Percentiles rank a stretch among this genome's conserved stretches.
Conservation (phyloP, 2,797 vertebrate genomes). For the Microctenopoma lineatum region DNA sequence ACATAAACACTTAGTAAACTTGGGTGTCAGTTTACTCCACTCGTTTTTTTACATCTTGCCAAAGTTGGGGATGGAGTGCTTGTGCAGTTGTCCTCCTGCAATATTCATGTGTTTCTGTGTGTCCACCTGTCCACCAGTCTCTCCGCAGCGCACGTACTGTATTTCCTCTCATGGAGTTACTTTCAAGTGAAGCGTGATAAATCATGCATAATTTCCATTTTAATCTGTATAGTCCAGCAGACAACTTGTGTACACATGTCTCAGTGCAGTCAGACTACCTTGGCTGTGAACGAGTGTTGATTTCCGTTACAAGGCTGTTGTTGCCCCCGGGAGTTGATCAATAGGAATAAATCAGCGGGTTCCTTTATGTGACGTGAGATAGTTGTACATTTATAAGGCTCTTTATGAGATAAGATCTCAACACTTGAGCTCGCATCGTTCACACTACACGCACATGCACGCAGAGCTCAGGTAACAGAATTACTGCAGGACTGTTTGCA, state of each 20-base stretch:
- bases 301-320: constrained; percentile 83
- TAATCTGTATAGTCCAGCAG: constrained; percentile 62
- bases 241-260: constrained; percentile 57
- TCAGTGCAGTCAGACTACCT: constrained; percentile 65
- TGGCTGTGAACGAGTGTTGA: constrained; percentile 77
- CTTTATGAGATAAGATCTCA: constrained; percentile 85
- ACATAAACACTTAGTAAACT: constrained; percentile 74
- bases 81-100: constrained; percentile 54
- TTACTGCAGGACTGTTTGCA: constrained; percentile 40
- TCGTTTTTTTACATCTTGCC: constrained; percentile 64
- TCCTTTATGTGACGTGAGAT: constrained; percentile 83
- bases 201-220: constrained; percentile 77
- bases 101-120: constrained; percentile 69
- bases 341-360: constrained; percentile 84
- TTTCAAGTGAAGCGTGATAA: constrained; percentile 72
- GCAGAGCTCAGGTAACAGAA: constrained; percentile 45
- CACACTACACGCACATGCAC: constrained; percentile 60
- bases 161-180: constrained; percentile 60
- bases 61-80: constrained; percentile 67
- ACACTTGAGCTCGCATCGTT: constrained; percentile 80
- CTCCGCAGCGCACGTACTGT: constrained; percentile 13
- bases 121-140: constrained; percentile 63
- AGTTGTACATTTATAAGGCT: constrained; percentile 85
- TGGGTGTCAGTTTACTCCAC: constrained; percentile 71
- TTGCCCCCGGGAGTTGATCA: constrained; percentile 79